phyloP scores from a whole-genome alignment of 2,797 vertebrate species.

The Lindbergichthys nudifrons region DNA sequence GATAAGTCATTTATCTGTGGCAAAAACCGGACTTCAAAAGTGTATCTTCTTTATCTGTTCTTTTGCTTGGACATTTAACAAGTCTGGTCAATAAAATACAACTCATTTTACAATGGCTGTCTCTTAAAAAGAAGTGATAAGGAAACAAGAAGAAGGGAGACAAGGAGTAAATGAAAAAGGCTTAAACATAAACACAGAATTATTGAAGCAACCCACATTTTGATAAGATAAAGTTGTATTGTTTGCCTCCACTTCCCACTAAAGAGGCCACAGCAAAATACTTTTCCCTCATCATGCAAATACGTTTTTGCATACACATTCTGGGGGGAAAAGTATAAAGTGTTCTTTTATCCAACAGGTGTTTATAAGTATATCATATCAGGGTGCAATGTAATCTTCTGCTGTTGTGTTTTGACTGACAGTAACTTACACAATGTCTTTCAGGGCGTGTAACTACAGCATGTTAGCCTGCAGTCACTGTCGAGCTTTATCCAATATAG shows the following conservation, averaged over 20 bases:
- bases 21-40: not conserved
- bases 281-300: constrained; percentile 16
- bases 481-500: not conserved
- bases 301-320: not conserved
- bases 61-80: not conserved
- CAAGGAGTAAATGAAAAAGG: too few relatives aligned
- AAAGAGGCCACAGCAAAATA: not conserved
- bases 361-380: not conserved
- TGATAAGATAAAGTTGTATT: not conserved
- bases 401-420: not conserved
- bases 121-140: too few relatives aligned
- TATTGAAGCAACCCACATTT: not conserved
- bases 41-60: not conserved
- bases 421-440: not conserved
- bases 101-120: not conserved
- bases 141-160: not conserved
- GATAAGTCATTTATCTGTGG: not conserved
- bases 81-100: not conserved
- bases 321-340: not conserved
- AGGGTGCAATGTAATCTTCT: not conserved
- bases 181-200: not conserved
- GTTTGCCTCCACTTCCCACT: not conserved
- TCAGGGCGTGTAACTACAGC: not conserved
- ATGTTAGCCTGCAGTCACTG: not conserved
- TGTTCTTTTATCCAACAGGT: not conserved